Evolutionary conservation across 2,888 invertebrate species (phyloP).

Genomic region (Cataglyphis altisquamis): DNA sequence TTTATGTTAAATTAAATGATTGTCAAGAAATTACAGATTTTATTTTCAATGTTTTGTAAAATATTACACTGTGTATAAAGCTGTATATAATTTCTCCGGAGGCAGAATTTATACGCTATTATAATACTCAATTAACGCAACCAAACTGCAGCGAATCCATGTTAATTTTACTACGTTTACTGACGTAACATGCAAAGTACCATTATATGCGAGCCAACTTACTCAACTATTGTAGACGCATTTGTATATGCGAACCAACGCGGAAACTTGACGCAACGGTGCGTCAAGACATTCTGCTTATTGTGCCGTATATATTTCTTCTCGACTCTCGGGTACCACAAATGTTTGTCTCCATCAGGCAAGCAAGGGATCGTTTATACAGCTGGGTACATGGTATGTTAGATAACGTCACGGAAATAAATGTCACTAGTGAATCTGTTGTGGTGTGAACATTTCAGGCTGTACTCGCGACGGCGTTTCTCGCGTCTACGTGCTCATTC

Average conservation of each 20-base stretch:
- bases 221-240: not conserved
- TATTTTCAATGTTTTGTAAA: not conserved
- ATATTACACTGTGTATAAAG: not conserved
- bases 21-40: not conserved
- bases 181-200: conserved; percentile 11
- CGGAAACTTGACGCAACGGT: conserved; percentile 24
- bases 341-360: conserved; percentile 57
- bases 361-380: conserved; percentile 53
- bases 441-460: conserved; percentile 48
- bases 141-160: not conserved
- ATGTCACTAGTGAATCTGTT: conserved; percentile 49
- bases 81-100: not conserved
- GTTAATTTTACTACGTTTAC: conserved; percentile 8
- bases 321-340: conserved; percentile 39
- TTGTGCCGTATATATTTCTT: conserved; percentile 46
- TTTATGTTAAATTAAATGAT: not conserved
- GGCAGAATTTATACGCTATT: not conserved
- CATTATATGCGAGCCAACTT: conserved; percentile 14
- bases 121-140: not conserved
- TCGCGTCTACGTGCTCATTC: conserved; percentile 38
- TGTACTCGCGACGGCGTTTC: conserved; percentile 3
- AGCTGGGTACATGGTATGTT: conserved; percentile 41
- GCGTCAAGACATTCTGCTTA: conserved; percentile 53
- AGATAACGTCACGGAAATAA: conserved; percentile 56
- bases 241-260: conserved; percentile 25